These are phyloP conservation scores for Folsomia manolachei DNA, from an alignment of 2,888 invertebrate species.

Conservation along the genomic window DNA sequence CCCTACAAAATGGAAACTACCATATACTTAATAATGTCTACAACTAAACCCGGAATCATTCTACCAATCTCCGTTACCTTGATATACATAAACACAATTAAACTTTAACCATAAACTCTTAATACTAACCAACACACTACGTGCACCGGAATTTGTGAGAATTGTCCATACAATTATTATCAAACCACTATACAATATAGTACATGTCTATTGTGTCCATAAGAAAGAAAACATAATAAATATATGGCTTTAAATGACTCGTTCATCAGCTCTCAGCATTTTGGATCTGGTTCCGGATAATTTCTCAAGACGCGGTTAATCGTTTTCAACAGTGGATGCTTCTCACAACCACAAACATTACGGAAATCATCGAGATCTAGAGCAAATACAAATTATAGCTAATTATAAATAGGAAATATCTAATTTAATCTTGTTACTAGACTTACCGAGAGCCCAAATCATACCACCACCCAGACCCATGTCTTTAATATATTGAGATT, in stretches of 20 bases:
- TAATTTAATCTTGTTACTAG: background rate
- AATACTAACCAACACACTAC: background rate
- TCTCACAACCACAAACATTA: slow-evolving; percentile 75
- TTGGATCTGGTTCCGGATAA: slow-evolving; percentile 65
- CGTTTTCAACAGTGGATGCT: slow-evolving; percentile 73
- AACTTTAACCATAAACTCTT: too few species aligned
- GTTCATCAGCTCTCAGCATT: slow-evolving; percentile 55
- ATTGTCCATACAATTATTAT: background rate
- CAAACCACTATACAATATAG: too few species aligned
- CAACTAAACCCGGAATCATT: background rate
- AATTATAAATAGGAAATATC: background rate
- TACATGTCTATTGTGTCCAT: too few species aligned
- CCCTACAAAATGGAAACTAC: background rate
- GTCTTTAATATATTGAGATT: slow-evolving; percentile 52
- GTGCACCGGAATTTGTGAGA: background rate
- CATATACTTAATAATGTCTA: background rate
- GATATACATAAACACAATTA: background rate
- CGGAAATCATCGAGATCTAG: slow-evolving; percentile 54
- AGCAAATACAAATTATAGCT: slow-evolving; percentile 53
- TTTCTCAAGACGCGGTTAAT: slow-evolving; percentile 76
- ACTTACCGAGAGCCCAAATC: slow-evolving; percentile 59
- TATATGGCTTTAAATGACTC: background rate
- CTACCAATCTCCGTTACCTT: background rate
- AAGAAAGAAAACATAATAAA: too few species aligned
- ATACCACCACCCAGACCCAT: slow-evolving; percentile 58